phyloP scores from a whole-genome alignment of 2,113 vertebrate species.

The Amazona guildingii region DNA sequence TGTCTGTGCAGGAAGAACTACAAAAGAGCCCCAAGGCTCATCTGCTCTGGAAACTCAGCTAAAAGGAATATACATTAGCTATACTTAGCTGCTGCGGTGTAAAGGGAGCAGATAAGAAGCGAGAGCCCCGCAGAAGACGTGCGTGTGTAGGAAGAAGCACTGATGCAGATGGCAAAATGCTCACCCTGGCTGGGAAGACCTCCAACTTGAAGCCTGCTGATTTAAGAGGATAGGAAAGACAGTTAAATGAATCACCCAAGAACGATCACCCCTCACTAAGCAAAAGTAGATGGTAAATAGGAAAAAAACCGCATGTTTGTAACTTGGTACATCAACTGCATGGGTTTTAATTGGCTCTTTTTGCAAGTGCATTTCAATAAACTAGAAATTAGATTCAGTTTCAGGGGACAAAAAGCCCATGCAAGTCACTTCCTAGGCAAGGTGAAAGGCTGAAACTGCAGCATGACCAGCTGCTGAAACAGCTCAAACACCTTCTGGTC shows the following conservation, averaged over 20 bases:
- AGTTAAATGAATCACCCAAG: slow-evolving; percentile 21
- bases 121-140: background rate
- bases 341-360: background rate
- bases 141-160: background rate
- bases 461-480: background rate
- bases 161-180: background rate
- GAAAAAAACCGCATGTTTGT: background rate
- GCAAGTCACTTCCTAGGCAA: background rate
- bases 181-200: background rate
- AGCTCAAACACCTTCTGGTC: background rate
- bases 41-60: background rate
- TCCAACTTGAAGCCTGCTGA: slow-evolving; percentile 29
- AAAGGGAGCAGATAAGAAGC: background rate
- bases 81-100: background rate
- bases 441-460: background rate
- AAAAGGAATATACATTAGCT: background rate
- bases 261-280: background rate
- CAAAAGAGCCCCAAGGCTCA: background rate
- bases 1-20: background rate
- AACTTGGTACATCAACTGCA: background rate
- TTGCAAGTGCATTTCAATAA: background rate
- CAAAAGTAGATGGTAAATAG: background rate
- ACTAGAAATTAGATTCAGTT: background rate
- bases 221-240: background rate
- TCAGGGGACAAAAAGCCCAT: fast-evolving